Percentiles rank a stretch among this genome's conserved stretches.
Conservation (phyloP, 2,113 vertebrate genomes). For the Orycteropus afer region DNA sequence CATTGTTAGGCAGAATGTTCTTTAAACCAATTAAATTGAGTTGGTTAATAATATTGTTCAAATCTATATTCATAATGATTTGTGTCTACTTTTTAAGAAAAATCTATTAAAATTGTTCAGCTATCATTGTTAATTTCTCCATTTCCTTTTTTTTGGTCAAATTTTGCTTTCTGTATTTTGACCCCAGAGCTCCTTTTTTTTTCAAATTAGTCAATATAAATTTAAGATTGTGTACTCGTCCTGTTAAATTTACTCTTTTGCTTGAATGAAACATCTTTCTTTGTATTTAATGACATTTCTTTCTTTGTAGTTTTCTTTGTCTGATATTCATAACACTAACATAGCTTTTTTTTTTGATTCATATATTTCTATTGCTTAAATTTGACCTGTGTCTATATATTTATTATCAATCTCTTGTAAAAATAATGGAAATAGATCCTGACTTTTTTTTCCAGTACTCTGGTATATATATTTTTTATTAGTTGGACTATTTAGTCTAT, state of each 20-base stretch:
- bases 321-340: neutral
- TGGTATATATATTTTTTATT: neutral
- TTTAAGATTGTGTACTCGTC: neutral
- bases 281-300: neutral
- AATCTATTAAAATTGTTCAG: neutral
- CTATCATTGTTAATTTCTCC: neutral
- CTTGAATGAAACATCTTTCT: neutral
- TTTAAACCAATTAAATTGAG: neutral
- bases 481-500: too few relatives aligned
- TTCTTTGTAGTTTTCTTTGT: neutral
- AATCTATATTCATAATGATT: neutral
- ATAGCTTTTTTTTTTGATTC: neutral
- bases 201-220: neutral
- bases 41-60: neutral
- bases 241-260: neutral
- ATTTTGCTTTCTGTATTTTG: neutral
- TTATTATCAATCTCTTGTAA: neutral
- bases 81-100: neutral
- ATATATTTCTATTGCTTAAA: neutral
- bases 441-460: neutral
- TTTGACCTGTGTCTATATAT: neutral
- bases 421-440: neutral
- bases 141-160: neutral
- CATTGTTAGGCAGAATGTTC: neutral
- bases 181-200: too few relatives aligned